Evolutionary conservation across 2,113 vertebrate genomes (phyloP), one percentile per base, ranked within the genome.

Genomic region (Psammodynastes pulverulentus): DNA sequence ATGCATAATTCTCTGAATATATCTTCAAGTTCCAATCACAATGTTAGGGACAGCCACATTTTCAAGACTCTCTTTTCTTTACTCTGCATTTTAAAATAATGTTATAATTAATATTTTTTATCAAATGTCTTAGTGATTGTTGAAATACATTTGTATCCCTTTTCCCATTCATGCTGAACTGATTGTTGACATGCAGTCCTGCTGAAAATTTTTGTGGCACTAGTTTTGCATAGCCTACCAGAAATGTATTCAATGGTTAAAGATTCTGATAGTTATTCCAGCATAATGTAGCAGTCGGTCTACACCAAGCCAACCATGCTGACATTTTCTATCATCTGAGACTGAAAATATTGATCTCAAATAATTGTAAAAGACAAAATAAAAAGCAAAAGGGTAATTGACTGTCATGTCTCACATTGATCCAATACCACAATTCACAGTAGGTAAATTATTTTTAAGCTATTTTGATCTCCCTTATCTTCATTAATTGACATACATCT

Each of bases 351-450:
- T 97, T 89, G 97, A 97, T 97, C 93, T 0, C 24, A 92, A 92
- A 93, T 96, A 97, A 98, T 97, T 96, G 95, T 96, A 13, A 29
- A 92, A 93, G 93, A 96, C 95, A 96, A 96, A 97, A 91, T 97
- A 97, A 97, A 95, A 96, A 97, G 97, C 88, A 94, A 96, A 95
- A 95, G 94, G 95, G 95, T 97, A 97, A 97, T 97, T 96, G 97
- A 91, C 96, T 97, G 96, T 93, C 92, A 49, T 96, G 96, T 96
- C 94, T 95, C 87, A 90, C 93, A 97, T 97, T 89, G 97, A 98
- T 97, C 10, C 0, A 52, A 54, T 29, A 87, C 92, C 90, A 49
- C 95, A 93, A 94, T 95, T 97, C 95, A 94, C 93, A 91, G 92
- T 95, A 95, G 67, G 92, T 94, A 94, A 96, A 92, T 90, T 45